Percentiles rank a stretch among this genome's conserved stretches.
phyloP scores from a whole-genome alignment of 2,888 invertebrate species.

The Agrochola litura region DNA sequence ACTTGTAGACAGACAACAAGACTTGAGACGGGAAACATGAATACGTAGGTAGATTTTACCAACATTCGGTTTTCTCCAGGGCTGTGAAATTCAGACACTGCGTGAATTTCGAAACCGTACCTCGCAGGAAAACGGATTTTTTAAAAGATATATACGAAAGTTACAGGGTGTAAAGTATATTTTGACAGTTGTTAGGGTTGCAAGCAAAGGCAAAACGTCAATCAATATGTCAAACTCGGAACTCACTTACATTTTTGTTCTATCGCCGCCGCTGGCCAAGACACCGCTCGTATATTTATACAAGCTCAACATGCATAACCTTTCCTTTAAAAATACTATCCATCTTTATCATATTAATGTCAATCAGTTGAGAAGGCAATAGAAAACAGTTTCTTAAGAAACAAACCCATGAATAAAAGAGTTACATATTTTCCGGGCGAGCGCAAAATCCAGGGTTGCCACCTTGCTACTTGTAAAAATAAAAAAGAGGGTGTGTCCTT shows the following conservation, averaged over 20 bases:
- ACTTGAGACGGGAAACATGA: conserved; percentile 7
- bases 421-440: neutral
- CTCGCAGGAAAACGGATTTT: neutral
- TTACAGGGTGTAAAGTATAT: neutral
- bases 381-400: conserved; percentile 8
- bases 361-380: conserved; percentile 11
- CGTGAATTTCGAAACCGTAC: neutral
- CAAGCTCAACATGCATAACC: neutral
- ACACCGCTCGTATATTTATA: neutral
- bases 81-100: conserved; percentile 5
- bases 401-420: conserved; percentile 20
- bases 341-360: conserved; percentile 11
- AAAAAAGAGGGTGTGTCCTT: neutral
- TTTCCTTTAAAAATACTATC: neutral
- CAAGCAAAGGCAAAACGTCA: neutral
- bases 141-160: neutral
- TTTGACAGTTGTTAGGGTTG: neutral
- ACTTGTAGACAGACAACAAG: neutral
- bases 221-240: neutral
- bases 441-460: conserved; percentile 9
- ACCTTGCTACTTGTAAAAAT: neutral
- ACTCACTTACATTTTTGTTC: neutral
- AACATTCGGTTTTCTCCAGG: conserved; percentile 8
- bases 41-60: conserved; percentile 1
- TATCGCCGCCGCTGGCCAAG: neutral